phyloP scores from a whole-genome alignment of 2,113 vertebrate genomes.

The zebrafish (Danio rerio) region DNA sequence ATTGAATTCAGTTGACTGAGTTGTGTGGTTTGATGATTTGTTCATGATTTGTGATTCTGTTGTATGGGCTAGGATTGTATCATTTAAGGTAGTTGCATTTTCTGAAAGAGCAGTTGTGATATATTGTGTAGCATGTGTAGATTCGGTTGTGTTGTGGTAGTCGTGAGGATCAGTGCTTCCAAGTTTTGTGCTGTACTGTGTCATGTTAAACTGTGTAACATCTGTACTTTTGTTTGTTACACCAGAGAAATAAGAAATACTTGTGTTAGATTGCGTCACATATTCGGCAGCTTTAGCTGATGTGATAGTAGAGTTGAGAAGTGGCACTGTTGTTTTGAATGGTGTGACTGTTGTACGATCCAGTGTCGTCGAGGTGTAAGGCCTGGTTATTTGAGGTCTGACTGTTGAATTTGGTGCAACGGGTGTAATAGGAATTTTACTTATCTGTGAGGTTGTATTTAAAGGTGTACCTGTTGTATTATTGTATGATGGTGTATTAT shows the following conservation, averaged over 20 bases:
- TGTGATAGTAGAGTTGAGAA: not conserved
- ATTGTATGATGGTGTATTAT: not conserved
- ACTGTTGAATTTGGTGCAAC: no score
- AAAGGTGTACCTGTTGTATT: not conserved
- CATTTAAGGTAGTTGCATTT: not conserved
- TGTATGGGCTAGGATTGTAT: not conserved
- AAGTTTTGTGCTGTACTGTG: not conserved
- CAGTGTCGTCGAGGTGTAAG: no score
- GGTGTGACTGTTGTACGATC: not conserved
- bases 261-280: not conserved
- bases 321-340: not conserved
- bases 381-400: no score
- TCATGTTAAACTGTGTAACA: not conserved
- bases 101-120: not conserved
- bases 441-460: not conserved
- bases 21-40: not conserved
- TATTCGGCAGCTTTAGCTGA: no score
- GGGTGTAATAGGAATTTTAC: no score
- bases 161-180: not conserved
- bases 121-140: not conserved
- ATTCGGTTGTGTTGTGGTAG: not conserved
- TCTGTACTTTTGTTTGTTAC: not conserved
- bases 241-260: not conserved
- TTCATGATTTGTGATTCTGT: not conserved
- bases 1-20: conserved; percentile 19